Percentiles rank a stretch among this genome's conserved stretches.
phyloP scores from a whole-genome alignment of 2,797 vertebrate species.

The Typhlichthys subterraneus region DNA sequence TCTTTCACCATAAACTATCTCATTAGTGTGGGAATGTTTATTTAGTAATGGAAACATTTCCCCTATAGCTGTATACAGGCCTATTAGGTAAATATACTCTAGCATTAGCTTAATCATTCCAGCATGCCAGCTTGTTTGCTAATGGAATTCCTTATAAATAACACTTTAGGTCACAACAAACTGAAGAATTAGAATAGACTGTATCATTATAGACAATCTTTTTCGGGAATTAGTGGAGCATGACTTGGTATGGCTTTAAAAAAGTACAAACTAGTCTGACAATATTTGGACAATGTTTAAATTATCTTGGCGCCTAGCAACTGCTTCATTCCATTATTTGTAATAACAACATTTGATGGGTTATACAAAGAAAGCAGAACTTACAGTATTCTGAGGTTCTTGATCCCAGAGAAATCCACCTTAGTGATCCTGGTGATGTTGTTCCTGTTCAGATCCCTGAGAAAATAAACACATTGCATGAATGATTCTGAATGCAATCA shows the following conservation, averaged over 20 bases:
- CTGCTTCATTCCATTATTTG: no score
- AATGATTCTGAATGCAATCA: conserved; percentile 12
- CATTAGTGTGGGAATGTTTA: conserved; percentile 56
- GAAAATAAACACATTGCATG: conserved; percentile 33
- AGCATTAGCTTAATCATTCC: conserved; percentile 62
- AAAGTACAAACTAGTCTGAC: no score
- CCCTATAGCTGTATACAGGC: conserved; percentile 53
- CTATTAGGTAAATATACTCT: conserved; percentile 55
- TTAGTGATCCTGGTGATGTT: conserved; percentile 97
- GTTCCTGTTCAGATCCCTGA: conserved; percentile 94
- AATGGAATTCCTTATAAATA: conserved; percentile 52
- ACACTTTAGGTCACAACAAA: conserved; percentile 25
- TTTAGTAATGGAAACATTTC: conserved; percentile 61
- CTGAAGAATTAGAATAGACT: conserved; percentile 33
- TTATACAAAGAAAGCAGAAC: conserved; percentile 43
- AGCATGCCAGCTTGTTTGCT: conserved; percentile 53
- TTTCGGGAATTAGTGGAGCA: conserved; percentile 5
- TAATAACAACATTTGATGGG: no score
- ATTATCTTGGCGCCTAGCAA: no score
- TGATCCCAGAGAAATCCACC: conserved; percentile 91
- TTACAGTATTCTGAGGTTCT: conserved; percentile 97
- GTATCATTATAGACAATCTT: conserved; percentile 8
- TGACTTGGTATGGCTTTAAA: no score
- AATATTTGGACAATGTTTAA: no score
- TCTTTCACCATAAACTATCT: conserved; percentile 38